Conservation (phyloP, 2,888 invertebrate species). For the Eilema caniola region DNA sequence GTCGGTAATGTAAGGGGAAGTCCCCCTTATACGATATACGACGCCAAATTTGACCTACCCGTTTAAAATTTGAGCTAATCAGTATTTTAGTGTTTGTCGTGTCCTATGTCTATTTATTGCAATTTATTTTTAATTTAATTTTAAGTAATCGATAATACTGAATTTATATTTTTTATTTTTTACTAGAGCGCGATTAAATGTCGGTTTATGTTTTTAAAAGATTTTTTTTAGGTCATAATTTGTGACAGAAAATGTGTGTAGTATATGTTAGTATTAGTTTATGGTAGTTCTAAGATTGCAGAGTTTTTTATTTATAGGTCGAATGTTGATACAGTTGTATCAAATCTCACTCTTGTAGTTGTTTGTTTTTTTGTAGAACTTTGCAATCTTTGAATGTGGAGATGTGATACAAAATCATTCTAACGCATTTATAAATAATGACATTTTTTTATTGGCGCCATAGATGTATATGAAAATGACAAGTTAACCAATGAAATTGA, state of each 20-base stretch:
- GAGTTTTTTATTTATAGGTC: slow-evolving; percentile 23
- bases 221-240: slow-evolving; percentile 11
- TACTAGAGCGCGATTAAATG: slow-evolving; percentile 25
- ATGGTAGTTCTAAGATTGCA: slow-evolving; percentile 33
- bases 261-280: slow-evolving; percentile 20
- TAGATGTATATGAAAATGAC: slow-evolving; percentile 28
- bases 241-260: slow-evolving; percentile 19
- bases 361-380: slow-evolving; percentile 27
- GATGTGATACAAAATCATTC: slow-evolving; percentile 23
- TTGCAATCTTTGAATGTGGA: slow-evolving; percentile 33
- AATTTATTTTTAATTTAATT: slow-evolving; percentile 38
- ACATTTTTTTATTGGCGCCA: slow-evolving; percentile 31
- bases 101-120: slow-evolving; percentile 33
- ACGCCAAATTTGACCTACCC: slow-evolving; percentile 28
- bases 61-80: slow-evolving; percentile 24
- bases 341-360: slow-evolving; percentile 46
- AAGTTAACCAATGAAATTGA: slow-evolving; percentile 25
- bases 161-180: slow-evolving; percentile 48
- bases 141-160: slow-evolving; percentile 43
- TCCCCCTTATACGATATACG: slow-evolving; percentile 33
- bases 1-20: slow-evolving; percentile 11
- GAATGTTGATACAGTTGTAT: slow-evolving; percentile 51
- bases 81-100: slow-evolving; percentile 40
- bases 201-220: slow-evolving; percentile 30
- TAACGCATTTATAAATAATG: slow-evolving; percentile 47